Base-by-base conservation (phyloP, 2,797 vertebrate genomes). In the Phataginus tricuspis region DNA sequence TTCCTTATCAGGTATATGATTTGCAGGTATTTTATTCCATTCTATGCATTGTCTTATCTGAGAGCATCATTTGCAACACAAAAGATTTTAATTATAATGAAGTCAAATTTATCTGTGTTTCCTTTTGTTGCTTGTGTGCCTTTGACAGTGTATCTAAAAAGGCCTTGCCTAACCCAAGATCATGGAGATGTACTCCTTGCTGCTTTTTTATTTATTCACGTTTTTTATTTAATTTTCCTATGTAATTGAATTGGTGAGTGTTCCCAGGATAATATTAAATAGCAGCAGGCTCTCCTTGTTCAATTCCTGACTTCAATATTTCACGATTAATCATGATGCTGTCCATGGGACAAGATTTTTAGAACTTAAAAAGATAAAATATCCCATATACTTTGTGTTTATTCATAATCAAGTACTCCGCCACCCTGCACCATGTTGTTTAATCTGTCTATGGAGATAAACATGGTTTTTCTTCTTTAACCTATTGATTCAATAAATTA, bases 201-300 rank as follows among this genome's bases (percentile, higher is more conserved):
- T 84, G 39, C 63, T 93, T 55, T 91, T 91, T 59, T 61, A 79
- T 66, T 42, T 86, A 64, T 78, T 63, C 75, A 8, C 69, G 13
- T 27, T 80, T 94, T 83, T 31, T 42, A 19, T 75, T 93, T 77
- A 80, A 91, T 90, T 94, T 85, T 96, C 49, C 66, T 93, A 69
- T 90, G 31, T 92, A 83, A 68, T 68, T 74, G 23, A 68, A 92
- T 78, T 94, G 63, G 7, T 12, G 39, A 29, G 29, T 61, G 16
- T 77, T 82, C 51, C n/a, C 55, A 82, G 57, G 34, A 83, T 63
- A 79, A 25, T 66, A 51, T 86, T 72, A 71, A 86, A 72, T 53
- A 91, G 25, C 37, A 21, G 4, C 19, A 21, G 87, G 34, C 9
- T 71, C 86, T 15, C 9, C 18, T 66, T 77, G 5, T 66, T 86